Conservation (phyloP, 2,888 invertebrate species). For the Tipula lateralis region DNA sequence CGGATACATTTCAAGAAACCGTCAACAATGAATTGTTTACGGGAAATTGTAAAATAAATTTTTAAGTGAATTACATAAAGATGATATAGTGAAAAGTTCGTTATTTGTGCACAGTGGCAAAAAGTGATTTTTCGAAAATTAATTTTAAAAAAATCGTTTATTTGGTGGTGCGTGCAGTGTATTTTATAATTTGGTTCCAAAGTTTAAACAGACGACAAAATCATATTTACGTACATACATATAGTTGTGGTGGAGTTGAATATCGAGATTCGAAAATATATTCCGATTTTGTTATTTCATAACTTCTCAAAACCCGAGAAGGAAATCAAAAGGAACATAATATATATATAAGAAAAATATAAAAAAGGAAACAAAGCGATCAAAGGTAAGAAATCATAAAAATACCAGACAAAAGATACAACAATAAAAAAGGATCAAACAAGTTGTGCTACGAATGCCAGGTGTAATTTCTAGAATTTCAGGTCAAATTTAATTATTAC, state of each 20-base stretch:
- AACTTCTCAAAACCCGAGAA: neutral
- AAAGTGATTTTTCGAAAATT: neutral
- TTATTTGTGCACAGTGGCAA: neutral
- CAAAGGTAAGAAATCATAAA: slow-evolving; percentile 7
- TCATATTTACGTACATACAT: neutral
- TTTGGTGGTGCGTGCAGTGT: neutral
- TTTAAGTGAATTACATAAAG: neutral
- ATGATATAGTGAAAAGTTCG: neutral
- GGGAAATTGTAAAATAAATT: neutral
- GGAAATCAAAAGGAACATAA: neutral
- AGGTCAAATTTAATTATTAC: neutral
- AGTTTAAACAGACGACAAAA: neutral
- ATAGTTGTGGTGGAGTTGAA: neutral
- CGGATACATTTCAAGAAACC: neutral
- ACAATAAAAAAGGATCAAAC: neutral
- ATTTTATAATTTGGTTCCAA: neutral
- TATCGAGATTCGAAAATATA: neutral
- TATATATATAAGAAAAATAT: neutral
- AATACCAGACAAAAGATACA: neutral
- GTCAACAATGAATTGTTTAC: neutral
- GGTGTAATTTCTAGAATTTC: neutral
- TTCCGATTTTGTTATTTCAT: neutral
- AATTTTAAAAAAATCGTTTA: neutral
- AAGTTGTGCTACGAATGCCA: neutral
- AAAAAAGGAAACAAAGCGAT: neutral